Conservation (phyloP, 1,140 invertebrate genomes). For the Plodia interpunctella region DNA sequence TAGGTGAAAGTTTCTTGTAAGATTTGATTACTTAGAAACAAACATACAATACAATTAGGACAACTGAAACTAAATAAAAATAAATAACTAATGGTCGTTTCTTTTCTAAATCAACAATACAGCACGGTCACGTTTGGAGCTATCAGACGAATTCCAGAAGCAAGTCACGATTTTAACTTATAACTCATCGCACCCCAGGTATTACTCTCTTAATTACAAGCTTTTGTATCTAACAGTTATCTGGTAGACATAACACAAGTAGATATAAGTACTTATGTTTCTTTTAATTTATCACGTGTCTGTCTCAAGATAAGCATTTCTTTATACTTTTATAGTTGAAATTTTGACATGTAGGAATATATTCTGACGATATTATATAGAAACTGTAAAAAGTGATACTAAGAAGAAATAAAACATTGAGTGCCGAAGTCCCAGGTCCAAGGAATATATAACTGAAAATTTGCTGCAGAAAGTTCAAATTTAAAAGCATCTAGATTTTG, state of each 20-base stretch:
- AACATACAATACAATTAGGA: too few species aligned
- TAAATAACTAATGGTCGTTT: background rate
- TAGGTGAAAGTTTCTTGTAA: too few species aligned
- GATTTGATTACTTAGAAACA: too few species aligned
- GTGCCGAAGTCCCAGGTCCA: background rate
- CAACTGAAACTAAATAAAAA: too few species aligned
- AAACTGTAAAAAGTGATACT: too few species aligned
- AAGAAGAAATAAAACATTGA: background rate
- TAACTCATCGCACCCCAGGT: slow-evolving; percentile 41
- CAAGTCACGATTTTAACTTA: slow-evolving; percentile 38
- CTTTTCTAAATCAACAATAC: slow-evolving; percentile 9
- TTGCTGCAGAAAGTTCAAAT: background rate
- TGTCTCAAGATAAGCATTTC: too few species aligned
- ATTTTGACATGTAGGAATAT: too few species aligned
- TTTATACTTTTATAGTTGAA: too few species aligned
- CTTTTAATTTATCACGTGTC: background rate
- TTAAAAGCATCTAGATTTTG: slow-evolving; percentile 3
- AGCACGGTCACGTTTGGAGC: slow-evolving; percentile 31
- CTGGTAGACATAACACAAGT: too few species aligned
- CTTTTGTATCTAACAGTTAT: slow-evolving; percentile 21
- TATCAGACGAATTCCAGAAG: slow-evolving; percentile 23
- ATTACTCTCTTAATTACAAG: slow-evolving; percentile 41
- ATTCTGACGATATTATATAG: too few species aligned
- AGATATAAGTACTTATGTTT: background rate
- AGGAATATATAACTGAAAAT: slow-evolving; percentile 6